Base-by-base conservation (phyloP, 2,797 vertebrate genomes). In the Acanthurus lineatus region DNA sequence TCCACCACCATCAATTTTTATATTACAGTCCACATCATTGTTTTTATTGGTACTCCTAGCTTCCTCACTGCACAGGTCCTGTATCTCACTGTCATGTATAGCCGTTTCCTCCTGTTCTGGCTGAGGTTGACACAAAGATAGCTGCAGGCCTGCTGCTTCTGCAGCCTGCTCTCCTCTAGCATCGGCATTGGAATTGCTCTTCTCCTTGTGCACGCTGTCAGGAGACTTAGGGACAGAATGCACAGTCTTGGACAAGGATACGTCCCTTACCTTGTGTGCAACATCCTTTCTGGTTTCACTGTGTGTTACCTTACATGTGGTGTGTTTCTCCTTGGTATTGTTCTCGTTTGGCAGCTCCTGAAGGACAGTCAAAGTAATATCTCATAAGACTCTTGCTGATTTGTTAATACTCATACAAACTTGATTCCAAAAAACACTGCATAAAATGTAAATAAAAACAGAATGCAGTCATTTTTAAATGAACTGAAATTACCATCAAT, bases 311-410 rank as follows among this genome's bases (percentile, higher is more conserved):
- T 69, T 53, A 28, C 19, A 53, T 3, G 6, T n/a, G 9, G 16
- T 10, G 12, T 0, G 11, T 16, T 61, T 83, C 51, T 40, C 45
- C 56, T 61, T 80, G 9, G 15, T 9, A 28, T 38, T 63, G 51
- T 32, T 47, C 49, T 58, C 11, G 1, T 51, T 59, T 0, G 17
- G 28, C 28, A 66, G 67, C 64, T 67, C 61, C 88, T 89, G 62
- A 4, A 76, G 45, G 54, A 76, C 0, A 76, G 0, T 69, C 4
- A 67, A 17, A 60, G 22, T 1, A 47, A 11, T 9, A 11, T 48
- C 28, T 45, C 9, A 35, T 10, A 0, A 51, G 58, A n/a, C 10
- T 49, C 3, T 9, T 12, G 25, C 12, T 42, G 25, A 60, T 28
- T 32, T 5, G 14, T 20, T 58, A 5, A 17, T 52, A 45, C 38